These are phyloP conservation scores for Bradypodion ventrale DNA, from an alignment of 2,797 vertebrate species.

Conservation along the genomic window DNA sequence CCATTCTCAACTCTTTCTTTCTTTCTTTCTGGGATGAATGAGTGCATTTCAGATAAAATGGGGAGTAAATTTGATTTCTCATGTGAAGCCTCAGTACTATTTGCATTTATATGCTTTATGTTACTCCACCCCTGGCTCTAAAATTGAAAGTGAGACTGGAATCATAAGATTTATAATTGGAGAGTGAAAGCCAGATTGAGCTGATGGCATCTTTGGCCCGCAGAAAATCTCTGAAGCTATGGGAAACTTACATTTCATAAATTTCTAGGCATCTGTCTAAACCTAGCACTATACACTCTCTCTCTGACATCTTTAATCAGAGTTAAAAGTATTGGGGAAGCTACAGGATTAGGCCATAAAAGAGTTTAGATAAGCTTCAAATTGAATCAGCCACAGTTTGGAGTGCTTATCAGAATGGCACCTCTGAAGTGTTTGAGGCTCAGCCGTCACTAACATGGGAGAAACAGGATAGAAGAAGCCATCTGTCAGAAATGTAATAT, in stretches of 20 bases:
- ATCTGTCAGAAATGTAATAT: neutral
- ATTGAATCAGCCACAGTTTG: constrained; percentile 12
- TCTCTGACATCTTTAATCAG: constrained; percentile 15
- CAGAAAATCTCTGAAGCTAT: neutral
- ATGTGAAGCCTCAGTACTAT: neutral
- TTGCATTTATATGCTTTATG: neutral
- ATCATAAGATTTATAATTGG: neutral
- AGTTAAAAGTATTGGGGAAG: constrained; percentile 4
- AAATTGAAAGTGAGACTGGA: neutral
- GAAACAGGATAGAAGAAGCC: constrained; percentile 27
- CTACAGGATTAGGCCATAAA: constrained; percentile 16
- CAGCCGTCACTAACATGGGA: constrained; percentile 14
- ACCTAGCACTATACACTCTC: constrained; percentile 8
- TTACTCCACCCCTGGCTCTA: neutral
- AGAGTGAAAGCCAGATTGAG: neutral
- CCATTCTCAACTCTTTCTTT: too few species aligned
- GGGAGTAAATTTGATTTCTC: neutral
- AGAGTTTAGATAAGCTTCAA: neutral
- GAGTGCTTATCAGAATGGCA: constrained; percentile 18
- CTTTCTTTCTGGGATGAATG: neutral
- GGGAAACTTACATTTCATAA: neutral
- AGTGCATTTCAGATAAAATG: neutral
- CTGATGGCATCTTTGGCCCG: constrained; percentile 2
- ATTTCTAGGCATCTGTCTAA: neutral
- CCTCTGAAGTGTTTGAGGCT: constrained; percentile 11